Evolutionary conservation across 2,113 vertebrate genomes (phyloP).

Genomic region (Atractosteus spatula): DNA sequence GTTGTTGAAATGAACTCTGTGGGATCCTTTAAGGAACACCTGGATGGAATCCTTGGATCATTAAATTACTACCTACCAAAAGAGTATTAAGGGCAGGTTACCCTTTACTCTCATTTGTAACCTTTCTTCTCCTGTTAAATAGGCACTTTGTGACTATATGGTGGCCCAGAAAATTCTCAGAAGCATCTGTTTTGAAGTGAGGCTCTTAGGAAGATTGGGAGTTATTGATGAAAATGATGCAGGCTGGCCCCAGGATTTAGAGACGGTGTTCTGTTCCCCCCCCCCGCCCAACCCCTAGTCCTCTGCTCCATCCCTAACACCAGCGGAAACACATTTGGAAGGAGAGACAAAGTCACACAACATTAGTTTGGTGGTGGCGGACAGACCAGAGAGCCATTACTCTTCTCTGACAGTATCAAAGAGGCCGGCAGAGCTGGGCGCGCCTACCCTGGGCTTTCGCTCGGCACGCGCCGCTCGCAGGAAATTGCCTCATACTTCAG

Average conservation of each 20-base stretch:
- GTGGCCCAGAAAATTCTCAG: too few species aligned
- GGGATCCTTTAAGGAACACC: too few species aligned
- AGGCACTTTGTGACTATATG: too few species aligned
- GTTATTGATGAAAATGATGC: slow-evolving; percentile 13
- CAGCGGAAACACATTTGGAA: slow-evolving; percentile 56
- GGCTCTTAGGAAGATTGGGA: too few species aligned
- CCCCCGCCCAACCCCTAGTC: slow-evolving; percentile 23
- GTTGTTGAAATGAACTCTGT: too few species aligned
- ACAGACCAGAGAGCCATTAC: slow-evolving; percentile 60
- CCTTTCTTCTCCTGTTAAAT: too few species aligned
- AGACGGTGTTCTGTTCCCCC: slow-evolving; percentile 21
- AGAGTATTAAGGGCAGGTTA: too few species aligned
- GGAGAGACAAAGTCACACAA: slow-evolving; percentile 62
- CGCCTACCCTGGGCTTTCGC: slow-evolving; percentile 31
- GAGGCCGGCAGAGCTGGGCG: slow-evolving; percentile 51
- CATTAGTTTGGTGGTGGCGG: slow-evolving; percentile 63
- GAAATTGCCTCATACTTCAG: slow-evolving; percentile 74
- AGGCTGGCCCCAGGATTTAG: slow-evolving; percentile 18
- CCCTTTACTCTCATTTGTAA: too few species aligned
- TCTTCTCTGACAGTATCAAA: slow-evolving; percentile 66
- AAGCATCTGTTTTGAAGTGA: too few species aligned
- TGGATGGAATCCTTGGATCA: too few species aligned
- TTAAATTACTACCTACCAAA: too few species aligned
- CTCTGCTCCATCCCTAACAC: slow-evolving; percentile 35
- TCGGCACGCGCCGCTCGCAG: slow-evolving; percentile 57